Evolutionary conservation across 2,797 vertebrate genomes (phyloP).

Genomic region (Leptoclinus maculatus): DNA sequence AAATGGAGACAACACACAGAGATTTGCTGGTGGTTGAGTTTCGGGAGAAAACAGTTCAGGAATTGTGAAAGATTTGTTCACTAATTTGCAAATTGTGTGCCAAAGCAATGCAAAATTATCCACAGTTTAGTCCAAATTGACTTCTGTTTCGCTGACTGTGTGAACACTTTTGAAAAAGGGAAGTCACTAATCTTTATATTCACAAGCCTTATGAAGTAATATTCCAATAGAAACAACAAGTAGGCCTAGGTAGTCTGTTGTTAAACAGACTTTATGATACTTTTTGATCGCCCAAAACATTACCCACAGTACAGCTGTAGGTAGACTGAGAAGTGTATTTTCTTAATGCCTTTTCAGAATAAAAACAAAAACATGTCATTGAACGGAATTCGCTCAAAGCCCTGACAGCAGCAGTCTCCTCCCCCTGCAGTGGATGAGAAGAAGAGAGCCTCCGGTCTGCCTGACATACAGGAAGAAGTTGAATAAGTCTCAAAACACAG

Average conservation of each 20-base stretch:
- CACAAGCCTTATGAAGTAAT: neutral
- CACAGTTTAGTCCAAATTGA: neutral
- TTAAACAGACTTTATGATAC: neutral
- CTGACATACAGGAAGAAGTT: slow-evolving; percentile 87
- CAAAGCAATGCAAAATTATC: neutral
- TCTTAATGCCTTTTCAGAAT: neutral
- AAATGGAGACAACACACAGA: neutral
- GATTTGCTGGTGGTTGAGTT: neutral
- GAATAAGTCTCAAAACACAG: slow-evolving; percentile 64
- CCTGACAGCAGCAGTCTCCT: slow-evolving; percentile 81
- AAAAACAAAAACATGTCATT: slow-evolving; percentile 46
- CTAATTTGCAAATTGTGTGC: neutral
- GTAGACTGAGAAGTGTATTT: too few relatives aligned
- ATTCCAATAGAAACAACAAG: neutral
- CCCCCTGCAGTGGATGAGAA: slow-evolving; percentile 77
- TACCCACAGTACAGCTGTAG: neutral
- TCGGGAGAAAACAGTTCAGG: neutral
- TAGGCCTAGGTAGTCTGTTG: neutral
- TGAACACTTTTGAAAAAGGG: neutral
- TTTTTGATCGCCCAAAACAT: neutral
- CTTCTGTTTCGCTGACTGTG: neutral
- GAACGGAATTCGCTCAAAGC: slow-evolving; percentile 57
- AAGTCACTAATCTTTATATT: neutral
- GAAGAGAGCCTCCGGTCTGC: slow-evolving; percentile 56
- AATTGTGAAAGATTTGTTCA: neutral